Conservation (phyloP, 2,113 vertebrate species). For the Ceratotherium simum region DNA sequence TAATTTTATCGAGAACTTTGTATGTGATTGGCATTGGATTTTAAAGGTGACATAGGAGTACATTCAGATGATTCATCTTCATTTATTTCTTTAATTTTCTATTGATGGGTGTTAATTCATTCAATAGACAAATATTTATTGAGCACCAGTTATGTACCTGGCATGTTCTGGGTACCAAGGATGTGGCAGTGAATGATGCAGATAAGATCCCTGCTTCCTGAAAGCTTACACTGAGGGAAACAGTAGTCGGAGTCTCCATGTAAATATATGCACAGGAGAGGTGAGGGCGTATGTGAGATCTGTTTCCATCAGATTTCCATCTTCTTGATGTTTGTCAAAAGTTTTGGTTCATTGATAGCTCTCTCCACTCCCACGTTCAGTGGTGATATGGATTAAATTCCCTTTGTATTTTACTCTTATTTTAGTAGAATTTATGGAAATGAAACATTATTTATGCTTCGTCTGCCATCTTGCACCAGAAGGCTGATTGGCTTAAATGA, state of each 20-base stretch:
- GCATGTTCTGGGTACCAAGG: background rate
- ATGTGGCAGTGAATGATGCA: background rate
- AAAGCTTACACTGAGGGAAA: background rate
- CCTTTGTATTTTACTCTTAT: background rate
- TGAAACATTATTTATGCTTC: background rate
- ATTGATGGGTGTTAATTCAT: background rate
- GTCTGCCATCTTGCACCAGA: background rate
- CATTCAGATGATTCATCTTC: background rate
- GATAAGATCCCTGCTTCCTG: background rate
- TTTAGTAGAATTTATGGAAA: background rate
- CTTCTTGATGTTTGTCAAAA: background rate
- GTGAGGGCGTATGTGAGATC: rapidly evolving
- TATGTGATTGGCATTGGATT: background rate
- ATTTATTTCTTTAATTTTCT: background rate
- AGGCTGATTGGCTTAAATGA: background rate
- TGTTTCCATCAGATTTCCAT: background rate
- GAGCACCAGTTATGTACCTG: background rate
- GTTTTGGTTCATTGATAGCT: background rate
- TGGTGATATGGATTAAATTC: background rate
- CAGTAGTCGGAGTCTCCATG: background rate
- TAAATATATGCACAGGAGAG: background rate
- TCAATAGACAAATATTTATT: background rate
- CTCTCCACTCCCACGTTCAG: background rate
- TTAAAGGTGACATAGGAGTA: background rate
- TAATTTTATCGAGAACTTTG: background rate